A percentile compares a stretch with the other conserved stretches of the same genome.
Conservation (phyloP, 2,113 vertebrate species). For the Prunella fulvescens region DNA sequence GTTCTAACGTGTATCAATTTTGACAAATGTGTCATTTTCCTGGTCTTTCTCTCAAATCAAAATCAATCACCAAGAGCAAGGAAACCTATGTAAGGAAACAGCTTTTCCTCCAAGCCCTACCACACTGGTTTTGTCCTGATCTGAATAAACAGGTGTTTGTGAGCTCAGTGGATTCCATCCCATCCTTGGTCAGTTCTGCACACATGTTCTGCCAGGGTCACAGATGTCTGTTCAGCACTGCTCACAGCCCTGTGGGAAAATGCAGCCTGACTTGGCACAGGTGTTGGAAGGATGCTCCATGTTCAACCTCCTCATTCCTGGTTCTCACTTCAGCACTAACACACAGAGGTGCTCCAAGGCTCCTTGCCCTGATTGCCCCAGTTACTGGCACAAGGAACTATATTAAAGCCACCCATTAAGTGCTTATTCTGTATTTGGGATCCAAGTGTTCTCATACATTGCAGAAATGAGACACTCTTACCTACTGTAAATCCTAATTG, state of each 20-base stretch:
- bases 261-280: background rate
- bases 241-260: background rate
- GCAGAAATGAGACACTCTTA: background rate
- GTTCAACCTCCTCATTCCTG: background rate
- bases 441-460: background rate
- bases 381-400: background rate
- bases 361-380: background rate
- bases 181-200: accelerated
- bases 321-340: background rate
- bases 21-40: background rate
- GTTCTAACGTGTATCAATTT: background rate
- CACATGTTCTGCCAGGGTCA: background rate
- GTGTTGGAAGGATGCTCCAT: background rate
- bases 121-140: background rate
- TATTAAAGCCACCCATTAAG: background rate
- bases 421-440: background rate
- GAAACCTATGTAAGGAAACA: background rate
- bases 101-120: background rate
- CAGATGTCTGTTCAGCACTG: background rate
- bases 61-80: background rate
- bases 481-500: background rate
- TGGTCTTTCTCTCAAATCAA: background rate
- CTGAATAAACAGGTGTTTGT: background rate
- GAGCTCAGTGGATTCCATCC: background rate
- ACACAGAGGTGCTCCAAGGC: background rate